These are phyloP conservation scores for Dryomyza anilis DNA, from an alignment of 2,888 invertebrate genomes.

Conservation along the genomic window DNA sequence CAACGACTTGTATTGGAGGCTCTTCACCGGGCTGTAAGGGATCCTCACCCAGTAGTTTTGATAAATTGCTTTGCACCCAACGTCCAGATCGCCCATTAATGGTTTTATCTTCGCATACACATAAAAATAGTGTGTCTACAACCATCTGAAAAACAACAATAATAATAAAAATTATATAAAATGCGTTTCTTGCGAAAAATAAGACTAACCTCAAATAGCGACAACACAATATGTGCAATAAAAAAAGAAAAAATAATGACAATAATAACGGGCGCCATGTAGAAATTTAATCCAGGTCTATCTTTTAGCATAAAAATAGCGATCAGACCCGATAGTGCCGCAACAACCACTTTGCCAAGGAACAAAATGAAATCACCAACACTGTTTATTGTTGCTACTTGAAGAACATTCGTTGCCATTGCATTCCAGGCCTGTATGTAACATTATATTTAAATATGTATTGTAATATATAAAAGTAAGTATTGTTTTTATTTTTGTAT, in stretches of 20 bases:
- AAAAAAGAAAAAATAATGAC: conserved; percentile 87
- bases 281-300: conserved; percentile 77
- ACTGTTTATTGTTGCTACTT: conserved; percentile 90
- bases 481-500: conserved; percentile 19
- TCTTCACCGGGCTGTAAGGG: conserved; percentile 58
- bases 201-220: conserved; percentile 89
- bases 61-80: conserved; percentile 67
- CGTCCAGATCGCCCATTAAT: conserved; percentile 76
- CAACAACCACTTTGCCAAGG: conserved; percentile 79
- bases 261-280: conserved; percentile 83
- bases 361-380: conserved; percentile 93
- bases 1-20: conserved; percentile 58
- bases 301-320: conserved; percentile 78
- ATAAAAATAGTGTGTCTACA: conserved; percentile 90
- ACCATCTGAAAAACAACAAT: conserved; percentile 72
- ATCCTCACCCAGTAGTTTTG: conserved; percentile 65
- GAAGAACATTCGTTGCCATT: conserved; percentile 79
- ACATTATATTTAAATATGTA: conserved; percentile 19
- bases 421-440: conserved; percentile 80
- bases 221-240: conserved; percentile 90
- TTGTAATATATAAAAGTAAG: background rate
- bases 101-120: conserved; percentile 91
- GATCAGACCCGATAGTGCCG: conserved; percentile 79
- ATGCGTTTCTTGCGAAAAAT: background rate
- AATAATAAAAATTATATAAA: background rate